Evolutionary conservation across 2,888 invertebrate species (phyloP), one percentile per base, ranked within the genome.

Genomic region (Xylota segnis): DNA sequence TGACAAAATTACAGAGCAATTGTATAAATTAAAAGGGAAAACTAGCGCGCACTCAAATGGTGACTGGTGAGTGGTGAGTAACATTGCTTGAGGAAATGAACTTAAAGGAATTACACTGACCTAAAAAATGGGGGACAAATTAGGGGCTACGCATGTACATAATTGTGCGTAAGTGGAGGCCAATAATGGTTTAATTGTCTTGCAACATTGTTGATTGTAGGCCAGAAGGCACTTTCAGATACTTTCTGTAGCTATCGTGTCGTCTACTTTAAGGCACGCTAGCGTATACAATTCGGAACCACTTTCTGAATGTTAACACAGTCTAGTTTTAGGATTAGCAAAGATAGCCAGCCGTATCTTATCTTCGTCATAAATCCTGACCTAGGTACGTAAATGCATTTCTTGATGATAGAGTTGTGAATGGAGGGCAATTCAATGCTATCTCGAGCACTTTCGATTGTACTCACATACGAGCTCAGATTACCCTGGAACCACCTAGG

Each of bases 11-110:
- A 81, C 14, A 75, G 6, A 23, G 75, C 65, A 65, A 23, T 65
- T 65, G 84, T 59, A 84, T 84, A 81, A 84, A 81, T 84, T 84
- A 84, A 50, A 56, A 54, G 40, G n/a, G n/a, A 43, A 37, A 7
- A 34, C 5, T 23, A 23, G 23, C 23, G 23, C 23, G 3, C 23
- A 23, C 23, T 23, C 23, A 37, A 18, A 6, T 32, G 29, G 16
- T 12, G 54, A 9, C 27, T 9, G 6, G 5, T 61, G 5, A 16
- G 23, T 61, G 10, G 37, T 74, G 32, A 37, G 18, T 43, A 47
- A 68, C 16, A 68, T 59, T 75, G 45, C 45, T 63, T 9, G 14
- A 32, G 32, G 37, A 82, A 32, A 66, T 4, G 16, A 29, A 37
- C 10, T 50, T 12, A 23, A 54, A 16, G 32, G 47, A 72, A 56